Evolutionary conservation across 2,113 vertebrate genomes (phyloP), one percentile per base, ranked within the genome.

Genomic region (Peucedramus taeniatus): DNA sequence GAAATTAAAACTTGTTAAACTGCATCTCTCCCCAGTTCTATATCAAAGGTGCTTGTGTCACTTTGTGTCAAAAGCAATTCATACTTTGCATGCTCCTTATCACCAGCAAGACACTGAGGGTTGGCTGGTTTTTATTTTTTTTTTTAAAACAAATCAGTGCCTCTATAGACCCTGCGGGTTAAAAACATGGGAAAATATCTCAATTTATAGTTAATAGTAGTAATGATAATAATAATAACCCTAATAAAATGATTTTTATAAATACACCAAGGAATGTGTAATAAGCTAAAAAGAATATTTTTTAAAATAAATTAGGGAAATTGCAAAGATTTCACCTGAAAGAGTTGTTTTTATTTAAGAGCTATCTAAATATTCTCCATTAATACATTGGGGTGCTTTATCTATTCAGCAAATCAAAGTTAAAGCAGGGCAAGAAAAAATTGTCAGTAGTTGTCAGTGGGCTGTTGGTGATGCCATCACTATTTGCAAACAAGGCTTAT

Each of bases 1-100:
- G 96, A 96, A 97, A 98, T 97, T 97, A 97, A 97, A 97, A 97
- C 82, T 91, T 96, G 93, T 97, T 97, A 97, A 96, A 97, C 85
- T 83, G 87, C 90, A 64, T 95, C 26, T 3, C 78, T 97, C 91
- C 82, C 91, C 95, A 97, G 90, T 97, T 97, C 93, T 96, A 53
- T 88, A 97, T 92, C 96, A 97, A 97, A 97, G 88, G 68, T 96
- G 53, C 78, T 82, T 27, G 72, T 94, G 94, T 94, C 96, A 95
- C 86, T 97, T 75, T 51, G 44, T 90, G 84, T 93, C 90, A 97
- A 90, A 97, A 95, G 68, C 79, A 95, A 97, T 96, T 80, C 94
- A 83, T 56, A 81, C 51, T 83, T 97, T 95, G 89, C 54, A 56
- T 27, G 24, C 23, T 87, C 15, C 71, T 95, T 91, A 93, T 93